These are phyloP conservation scores for Pangasius mekongensis DNA, from an alignment of 2,797 vertebrate genomes.

Conservation along the genomic window DNA sequence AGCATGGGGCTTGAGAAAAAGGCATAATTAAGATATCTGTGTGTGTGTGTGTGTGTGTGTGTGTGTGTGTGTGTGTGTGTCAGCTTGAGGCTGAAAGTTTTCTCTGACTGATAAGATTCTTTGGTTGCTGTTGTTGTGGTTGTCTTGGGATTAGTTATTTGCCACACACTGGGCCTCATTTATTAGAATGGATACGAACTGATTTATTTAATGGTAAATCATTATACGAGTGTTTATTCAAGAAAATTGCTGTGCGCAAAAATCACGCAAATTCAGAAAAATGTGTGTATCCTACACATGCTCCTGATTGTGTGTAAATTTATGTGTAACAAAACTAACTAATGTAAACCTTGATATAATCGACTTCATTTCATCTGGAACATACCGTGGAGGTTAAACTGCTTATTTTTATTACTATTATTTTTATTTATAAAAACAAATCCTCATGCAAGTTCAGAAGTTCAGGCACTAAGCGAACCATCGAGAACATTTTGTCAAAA, in stretches of 20 bases:
- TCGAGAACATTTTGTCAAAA: not conserved
- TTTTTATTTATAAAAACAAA: not conserved
- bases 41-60: slow-evolving; percentile 67
- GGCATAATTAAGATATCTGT: slow-evolving; percentile 72
- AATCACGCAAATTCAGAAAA: not conserved
- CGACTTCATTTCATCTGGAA: not conserved
- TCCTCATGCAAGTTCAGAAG: not conserved
- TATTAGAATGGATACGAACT: not conserved
- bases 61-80: slow-evolving; percentile 62
- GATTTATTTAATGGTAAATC: not conserved
- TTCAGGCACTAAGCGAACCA: not conserved
- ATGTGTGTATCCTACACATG: not conserved
- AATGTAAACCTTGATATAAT: not conserved
- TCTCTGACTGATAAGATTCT: slow-evolving; percentile 59
- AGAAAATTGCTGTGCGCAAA: not conserved
- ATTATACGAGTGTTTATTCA: not conserved
- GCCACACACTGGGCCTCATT: not conserved
- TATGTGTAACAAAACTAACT: not conserved
- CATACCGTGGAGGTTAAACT: not conserved
- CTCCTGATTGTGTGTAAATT: not conserved
- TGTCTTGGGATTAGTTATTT: not conserved
- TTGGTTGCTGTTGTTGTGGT: not conserved
- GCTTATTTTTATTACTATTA: not conserved
- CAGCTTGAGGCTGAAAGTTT: slow-evolving; percentile 66
- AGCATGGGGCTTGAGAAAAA: slow-evolving; percentile 60